phyloP scores from a whole-genome alignment of 2,888 invertebrate species.

The Criorhina ranunculi region DNA sequence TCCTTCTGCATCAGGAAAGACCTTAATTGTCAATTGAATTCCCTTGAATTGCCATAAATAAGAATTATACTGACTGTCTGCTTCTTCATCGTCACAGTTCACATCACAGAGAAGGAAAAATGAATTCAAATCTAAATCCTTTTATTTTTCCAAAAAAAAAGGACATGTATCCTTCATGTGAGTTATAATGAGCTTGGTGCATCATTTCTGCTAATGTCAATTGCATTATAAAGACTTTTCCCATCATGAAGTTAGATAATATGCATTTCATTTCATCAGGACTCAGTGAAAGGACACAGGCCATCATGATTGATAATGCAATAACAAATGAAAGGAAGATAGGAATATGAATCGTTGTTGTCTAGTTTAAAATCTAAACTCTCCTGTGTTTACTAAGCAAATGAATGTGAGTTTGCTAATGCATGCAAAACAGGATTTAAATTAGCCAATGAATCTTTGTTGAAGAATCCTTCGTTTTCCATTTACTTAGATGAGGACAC shows the following conservation, averaged over 20 bases:
- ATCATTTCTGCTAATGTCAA: not conserved
- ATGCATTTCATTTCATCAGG: not conserved
- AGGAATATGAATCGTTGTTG: not conserved
- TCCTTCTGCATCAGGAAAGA: no score
- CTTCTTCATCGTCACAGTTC: no score
- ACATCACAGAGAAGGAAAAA: no score
- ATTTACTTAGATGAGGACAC: conserved; percentile 9
- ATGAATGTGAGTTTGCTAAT: conserved; percentile 20
- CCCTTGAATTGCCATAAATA: no score
- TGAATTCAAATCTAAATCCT: no score
- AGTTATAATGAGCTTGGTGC: no score
- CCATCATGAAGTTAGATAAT: not conserved
- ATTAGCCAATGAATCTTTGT: conserved; percentile 24
- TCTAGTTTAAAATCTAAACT: not conserved
- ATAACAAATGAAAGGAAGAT: conserved; percentile 13
- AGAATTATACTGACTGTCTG: no score
- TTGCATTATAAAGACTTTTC: not conserved
- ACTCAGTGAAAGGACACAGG: not conserved
- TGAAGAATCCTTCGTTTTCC: conserved; percentile 11
- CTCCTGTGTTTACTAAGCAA: conserved; percentile 7
- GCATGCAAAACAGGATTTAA: conserved; percentile 47
- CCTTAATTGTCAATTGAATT: no score
- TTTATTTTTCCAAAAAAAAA: no score
- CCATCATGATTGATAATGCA: conserved; percentile 1
- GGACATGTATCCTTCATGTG: no score